These are phyloP conservation scores for Blastomussa wellsi DNA, from an alignment of 92 coral and sea anemone genomes.

Conservation along the genomic window DNA sequence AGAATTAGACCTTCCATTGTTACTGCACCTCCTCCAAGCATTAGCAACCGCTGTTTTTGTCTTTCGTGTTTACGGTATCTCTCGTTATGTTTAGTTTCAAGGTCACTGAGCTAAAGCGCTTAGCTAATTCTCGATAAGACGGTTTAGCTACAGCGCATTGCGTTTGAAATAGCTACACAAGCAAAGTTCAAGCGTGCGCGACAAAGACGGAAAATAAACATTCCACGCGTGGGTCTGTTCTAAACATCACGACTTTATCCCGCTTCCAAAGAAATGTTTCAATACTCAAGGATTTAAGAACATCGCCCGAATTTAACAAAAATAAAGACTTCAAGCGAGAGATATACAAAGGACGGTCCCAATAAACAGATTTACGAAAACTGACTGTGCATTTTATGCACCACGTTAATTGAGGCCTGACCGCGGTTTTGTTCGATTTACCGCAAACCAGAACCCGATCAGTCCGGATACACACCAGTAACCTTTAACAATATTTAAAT, in stretches of 20 bases:
- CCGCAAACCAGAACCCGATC: not conserved
- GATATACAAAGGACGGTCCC: not conserved
- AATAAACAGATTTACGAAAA: constrained; percentile 20
- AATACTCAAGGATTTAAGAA: not conserved
- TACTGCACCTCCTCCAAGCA: constrained; percentile 4
- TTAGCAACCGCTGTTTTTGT: constrained; percentile 22
- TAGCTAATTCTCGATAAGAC: constrained; percentile 6
- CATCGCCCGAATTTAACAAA: not conserved
- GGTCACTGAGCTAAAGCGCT: constrained; percentile 37
- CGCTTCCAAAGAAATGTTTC: not conserved
- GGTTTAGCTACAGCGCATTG: constrained; percentile 15
- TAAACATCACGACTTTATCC: not conserved
- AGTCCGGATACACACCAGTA: constrained; percentile 16
- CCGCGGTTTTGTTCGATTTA: constrained; percentile 28
- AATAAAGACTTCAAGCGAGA: not conserved
- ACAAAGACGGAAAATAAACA: not conserved
- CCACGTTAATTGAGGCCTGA: not conserved
- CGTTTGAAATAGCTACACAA: not conserved
- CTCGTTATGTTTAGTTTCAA: constrained; percentile 22
- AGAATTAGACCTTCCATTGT: not conserved
- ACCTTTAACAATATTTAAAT: constrained; percentile 35
- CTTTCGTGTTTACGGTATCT: constrained; percentile 17
- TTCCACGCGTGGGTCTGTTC: constrained; percentile 25
- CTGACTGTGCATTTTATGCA: not conserved
- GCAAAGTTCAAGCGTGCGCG: constrained; percentile 26